Evolutionary conservation across 2,888 invertebrate species (phyloP).

Genomic region (Phyto melanocephala): DNA sequence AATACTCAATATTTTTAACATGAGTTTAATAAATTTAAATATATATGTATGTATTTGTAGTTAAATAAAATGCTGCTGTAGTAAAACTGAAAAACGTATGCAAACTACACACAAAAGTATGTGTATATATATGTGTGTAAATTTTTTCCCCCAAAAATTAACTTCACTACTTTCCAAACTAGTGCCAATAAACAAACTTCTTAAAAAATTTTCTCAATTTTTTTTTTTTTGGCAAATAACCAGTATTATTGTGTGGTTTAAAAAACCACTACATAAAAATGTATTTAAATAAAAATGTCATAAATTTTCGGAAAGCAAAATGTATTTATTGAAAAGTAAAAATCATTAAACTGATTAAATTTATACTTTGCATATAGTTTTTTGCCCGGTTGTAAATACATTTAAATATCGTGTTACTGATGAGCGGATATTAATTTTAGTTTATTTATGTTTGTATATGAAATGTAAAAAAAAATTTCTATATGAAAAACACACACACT

Average conservation of each 20-base stretch:
- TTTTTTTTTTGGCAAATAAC: slow-evolving; percentile 38
- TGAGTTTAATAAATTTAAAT: no score
- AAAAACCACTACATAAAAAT: slow-evolving; percentile 5
- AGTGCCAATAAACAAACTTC: not conserved
- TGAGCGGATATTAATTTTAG: slow-evolving; percentile 57
- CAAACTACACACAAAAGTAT: no score
- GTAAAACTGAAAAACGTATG: no score
- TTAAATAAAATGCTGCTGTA: no score
- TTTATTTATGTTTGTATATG: slow-evolving; percentile 56
- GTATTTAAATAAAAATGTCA: slow-evolving; percentile 36
- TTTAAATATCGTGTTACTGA: slow-evolving; percentile 37
- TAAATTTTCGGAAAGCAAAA: slow-evolving; percentile 17
- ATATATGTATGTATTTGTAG: no score
- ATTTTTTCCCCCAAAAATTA: not conserved
- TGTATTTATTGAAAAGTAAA: slow-evolving; percentile 20
- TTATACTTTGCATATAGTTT: not conserved
- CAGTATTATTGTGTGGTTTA: slow-evolving; percentile 25
- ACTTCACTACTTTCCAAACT: not conserved
- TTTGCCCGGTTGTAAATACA: slow-evolving; percentile 28
- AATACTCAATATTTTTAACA: no score
- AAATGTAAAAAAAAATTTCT: no score
- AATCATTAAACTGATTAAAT: slow-evolving; percentile 50
- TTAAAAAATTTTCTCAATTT: not conserved
- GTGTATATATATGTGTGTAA: no score
- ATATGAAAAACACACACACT: no score